These are phyloP conservation scores for Mastigias papua DNA, from an alignment of 30 jellyfish, hydroid and myxozoan genomes.

Conservation along the genomic window DNA sequence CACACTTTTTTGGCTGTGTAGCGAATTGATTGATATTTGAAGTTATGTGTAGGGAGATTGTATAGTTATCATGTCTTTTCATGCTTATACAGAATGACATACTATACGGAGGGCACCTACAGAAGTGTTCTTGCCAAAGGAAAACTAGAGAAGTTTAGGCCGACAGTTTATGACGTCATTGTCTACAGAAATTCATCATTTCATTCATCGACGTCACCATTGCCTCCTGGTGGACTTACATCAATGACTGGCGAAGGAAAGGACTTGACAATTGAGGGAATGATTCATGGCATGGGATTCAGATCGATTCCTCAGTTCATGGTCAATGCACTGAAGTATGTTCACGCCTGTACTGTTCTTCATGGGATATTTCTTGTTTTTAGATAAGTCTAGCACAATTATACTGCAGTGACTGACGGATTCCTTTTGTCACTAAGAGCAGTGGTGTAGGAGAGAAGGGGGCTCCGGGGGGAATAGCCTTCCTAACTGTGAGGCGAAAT, in stretches of 20 bases:
- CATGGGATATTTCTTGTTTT: no score
- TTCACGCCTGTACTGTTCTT: no score
- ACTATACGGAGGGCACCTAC: constrained; percentile 91
- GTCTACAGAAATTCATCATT: constrained; percentile 75
- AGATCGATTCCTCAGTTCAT: constrained; percentile 68
- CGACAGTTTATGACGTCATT: constrained; percentile 65
- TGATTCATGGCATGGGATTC: constrained; percentile 74
- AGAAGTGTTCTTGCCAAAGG: constrained; percentile 95
- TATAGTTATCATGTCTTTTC: no score
- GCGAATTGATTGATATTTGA: no score
- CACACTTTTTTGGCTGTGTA: no score
- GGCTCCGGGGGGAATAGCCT: no score
- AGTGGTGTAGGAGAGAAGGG: no score
- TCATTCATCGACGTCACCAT: constrained; percentile 72
- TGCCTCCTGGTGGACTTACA: constrained; percentile 81
- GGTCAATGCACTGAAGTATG: constrained; percentile 80
- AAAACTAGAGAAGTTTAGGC: constrained; percentile 72
- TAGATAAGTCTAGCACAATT: no score
- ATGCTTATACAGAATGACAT: constrained; percentile 69
- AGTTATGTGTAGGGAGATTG: no score
- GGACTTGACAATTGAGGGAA: constrained; percentile 73
- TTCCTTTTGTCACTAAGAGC: no score
- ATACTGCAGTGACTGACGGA: no score
- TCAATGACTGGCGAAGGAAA: constrained; percentile 77
- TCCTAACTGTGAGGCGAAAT: no score